A percentile compares a stretch with the other conserved stretches of the same genome.
Conservation (phyloP, 2,113 vertebrate genomes). For the Theropithecus gelada region DNA sequence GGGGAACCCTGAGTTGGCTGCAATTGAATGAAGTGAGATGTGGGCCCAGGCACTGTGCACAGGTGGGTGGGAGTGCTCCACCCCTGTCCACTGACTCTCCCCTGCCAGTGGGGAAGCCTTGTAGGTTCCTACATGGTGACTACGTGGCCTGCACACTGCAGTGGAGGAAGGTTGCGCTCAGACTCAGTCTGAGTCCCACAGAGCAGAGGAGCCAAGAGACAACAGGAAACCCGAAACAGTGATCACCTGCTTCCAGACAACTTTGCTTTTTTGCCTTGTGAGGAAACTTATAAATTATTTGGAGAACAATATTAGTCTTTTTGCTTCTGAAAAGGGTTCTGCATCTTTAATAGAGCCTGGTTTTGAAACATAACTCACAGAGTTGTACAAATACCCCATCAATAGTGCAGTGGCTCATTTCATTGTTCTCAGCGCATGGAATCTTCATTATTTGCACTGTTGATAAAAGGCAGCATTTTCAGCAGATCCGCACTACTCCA, state of each 20-base stretch:
- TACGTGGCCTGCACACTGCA: fast-evolving
- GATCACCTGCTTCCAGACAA: slow-evolving; percentile 22
- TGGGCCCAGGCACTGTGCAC: not conserved
- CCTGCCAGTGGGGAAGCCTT: too few species aligned
- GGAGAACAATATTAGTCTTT: slow-evolving; percentile 77
- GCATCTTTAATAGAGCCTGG: slow-evolving; percentile 78
- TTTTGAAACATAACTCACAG: slow-evolving; percentile 79
- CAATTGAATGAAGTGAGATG: not conserved
- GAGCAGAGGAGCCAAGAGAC: not conserved
- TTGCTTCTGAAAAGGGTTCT: slow-evolving; percentile 67
- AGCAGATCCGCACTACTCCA: slow-evolving; percentile 83
- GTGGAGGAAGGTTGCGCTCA: fast-evolving
- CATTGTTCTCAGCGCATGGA: slow-evolving; percentile 83
- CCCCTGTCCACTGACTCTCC: fast-evolving
- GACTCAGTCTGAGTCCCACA: not conserved
- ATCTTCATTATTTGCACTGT: slow-evolving; percentile 87
- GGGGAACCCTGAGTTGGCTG: fast-evolving
- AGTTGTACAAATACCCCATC: slow-evolving; percentile 83
- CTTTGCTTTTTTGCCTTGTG: slow-evolving; percentile 54
- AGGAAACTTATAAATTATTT: slow-evolving; percentile 66
- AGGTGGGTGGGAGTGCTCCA: fast-evolving
- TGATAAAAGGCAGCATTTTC: slow-evolving; percentile 82
- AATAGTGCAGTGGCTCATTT: slow-evolving; percentile 83
- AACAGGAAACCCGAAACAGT: not conserved
- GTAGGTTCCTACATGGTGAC: too few species aligned